A percentile compares a stretch with the other conserved stretches of the same genome.
Conservation (phyloP, 1,140 invertebrate genomes). For the Daktulosphaira vitifoliae region DNA sequence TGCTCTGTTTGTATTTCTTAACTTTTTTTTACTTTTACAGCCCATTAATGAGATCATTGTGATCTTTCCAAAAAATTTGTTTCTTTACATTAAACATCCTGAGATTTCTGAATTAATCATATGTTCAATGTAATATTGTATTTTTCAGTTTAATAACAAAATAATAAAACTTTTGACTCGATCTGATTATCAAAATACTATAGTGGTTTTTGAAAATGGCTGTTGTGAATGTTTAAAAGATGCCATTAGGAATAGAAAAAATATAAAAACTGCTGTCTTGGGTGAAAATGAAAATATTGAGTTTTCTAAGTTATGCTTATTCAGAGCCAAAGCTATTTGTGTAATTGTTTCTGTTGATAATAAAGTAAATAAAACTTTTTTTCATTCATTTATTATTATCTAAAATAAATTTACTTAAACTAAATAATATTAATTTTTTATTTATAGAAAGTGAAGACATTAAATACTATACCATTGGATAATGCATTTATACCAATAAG, state of each 20-base stretch:
- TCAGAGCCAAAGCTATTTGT: slow-evolving; percentile 13
- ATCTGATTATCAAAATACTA: slow-evolving; percentile 2
- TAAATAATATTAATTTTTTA: too few species aligned
- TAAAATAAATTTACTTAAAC: too few species aligned
- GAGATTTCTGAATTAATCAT: too few species aligned
- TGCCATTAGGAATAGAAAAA: slow-evolving; percentile 17
- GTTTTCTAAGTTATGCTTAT: slow-evolving; percentile 20
- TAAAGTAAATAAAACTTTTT: not conserved
- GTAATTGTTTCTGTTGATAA: slow-evolving; percentile 13
- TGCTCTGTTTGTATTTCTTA: too few species aligned
- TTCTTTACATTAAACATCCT: too few species aligned
- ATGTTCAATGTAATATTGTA: too few species aligned
- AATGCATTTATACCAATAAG: slow-evolving; percentile 13
- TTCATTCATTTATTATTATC: too few species aligned
- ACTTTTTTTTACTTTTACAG: too few species aligned
- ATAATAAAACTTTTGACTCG: slow-evolving; percentile 24
- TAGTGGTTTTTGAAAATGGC: slow-evolving; percentile 28
- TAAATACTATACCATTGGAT: slow-evolving; percentile 10
- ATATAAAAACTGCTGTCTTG: not conserved
- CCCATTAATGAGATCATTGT: too few species aligned
- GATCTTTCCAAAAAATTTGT: too few species aligned
- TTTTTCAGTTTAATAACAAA: slow-evolving; percentile 12
- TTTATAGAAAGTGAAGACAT: slow-evolving; percentile 22
- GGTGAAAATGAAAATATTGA: slow-evolving; percentile 11
- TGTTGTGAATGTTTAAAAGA: slow-evolving; percentile 25